Percentiles rank a stretch among this genome's conserved stretches.
These are phyloP conservation scores for Pecten maximus DNA, from an alignment of 2,888 invertebrate genomes.

Conservation along the genomic window DNA sequence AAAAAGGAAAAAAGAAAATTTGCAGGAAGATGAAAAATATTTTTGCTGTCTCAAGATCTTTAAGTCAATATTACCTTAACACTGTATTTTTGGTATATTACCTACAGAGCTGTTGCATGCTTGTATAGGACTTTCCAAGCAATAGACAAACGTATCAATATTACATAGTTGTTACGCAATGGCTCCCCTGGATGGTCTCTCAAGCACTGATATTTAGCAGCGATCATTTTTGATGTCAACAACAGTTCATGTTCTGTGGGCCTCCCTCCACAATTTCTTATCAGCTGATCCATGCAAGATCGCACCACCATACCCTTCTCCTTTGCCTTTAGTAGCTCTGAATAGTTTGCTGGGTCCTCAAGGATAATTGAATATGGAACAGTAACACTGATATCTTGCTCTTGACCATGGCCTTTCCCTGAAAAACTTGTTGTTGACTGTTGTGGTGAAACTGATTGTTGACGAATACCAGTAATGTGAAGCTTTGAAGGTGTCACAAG, in stretches of 20 bases:
- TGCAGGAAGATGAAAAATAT: too few species aligned
- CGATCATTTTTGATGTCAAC: background rate
- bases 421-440: too few species aligned
- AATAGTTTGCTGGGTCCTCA: background rate
- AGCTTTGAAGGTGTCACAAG: background rate
- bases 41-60: too few species aligned
- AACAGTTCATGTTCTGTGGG: slow-evolving; percentile 24
- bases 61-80: too few species aligned
- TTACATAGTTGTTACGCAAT: background rate
- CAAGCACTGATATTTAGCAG: background rate
- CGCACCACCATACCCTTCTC: background rate
- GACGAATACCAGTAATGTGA: too few species aligned
- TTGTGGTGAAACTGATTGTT: too few species aligned
- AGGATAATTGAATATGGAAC: background rate
- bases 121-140: too few species aligned
- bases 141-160: background rate
- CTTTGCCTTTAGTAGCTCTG: background rate
- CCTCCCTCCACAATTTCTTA: background rate
- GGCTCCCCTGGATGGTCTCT: slow-evolving; percentile 4
- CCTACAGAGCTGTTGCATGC: too few species aligned
- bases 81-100: too few species aligned
- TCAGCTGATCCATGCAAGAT: background rate
- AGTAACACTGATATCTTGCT: background rate
- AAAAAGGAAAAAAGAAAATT: too few species aligned
- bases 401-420: too few species aligned